A percentile compares a stretch with the other conserved stretches of the same genome.
These are phyloP conservation scores for Liodrosophila aerea DNA, from an alignment of 2,888 invertebrate species.

Conservation along the genomic window DNA sequence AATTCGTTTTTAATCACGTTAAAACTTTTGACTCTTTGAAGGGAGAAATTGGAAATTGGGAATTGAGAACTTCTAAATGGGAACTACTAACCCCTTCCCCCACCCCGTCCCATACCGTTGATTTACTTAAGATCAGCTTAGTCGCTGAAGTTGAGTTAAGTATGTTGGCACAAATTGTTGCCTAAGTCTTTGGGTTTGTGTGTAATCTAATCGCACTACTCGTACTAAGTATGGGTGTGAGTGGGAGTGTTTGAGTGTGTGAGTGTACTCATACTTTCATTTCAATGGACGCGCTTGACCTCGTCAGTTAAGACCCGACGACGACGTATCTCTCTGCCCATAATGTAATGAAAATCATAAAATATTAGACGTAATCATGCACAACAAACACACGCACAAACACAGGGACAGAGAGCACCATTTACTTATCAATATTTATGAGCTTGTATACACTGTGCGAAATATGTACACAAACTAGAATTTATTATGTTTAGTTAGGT, in stretches of 20 bases:
- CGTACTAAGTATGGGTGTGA: too few relatives aligned
- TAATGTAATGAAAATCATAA: conserved; percentile 58
- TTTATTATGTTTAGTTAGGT: not conserved
- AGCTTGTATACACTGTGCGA: conserved; percentile 22
- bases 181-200: conserved; percentile 8
- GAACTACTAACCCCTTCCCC: too few relatives aligned
- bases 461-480: not conserved
- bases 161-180: conserved; percentile 7
- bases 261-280: conserved; percentile 23
- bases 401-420: conserved; percentile 1
- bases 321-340: conserved; percentile 19
- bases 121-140: conserved; percentile 3
- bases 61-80: too few relatives aligned
- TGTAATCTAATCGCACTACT: conserved; percentile 49
- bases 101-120: conserved; percentile 2
- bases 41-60: not conserved
- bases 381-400: conserved; percentile 5
- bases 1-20: conserved; percentile 43
- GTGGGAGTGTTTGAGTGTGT: too few relatives aligned
- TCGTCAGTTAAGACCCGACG: conserved; percentile 38
- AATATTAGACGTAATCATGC: conserved; percentile 49
- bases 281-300: conserved; percentile 52
- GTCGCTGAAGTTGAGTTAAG: not conserved
- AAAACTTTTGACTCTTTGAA: conserved; percentile 1
- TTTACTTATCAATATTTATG: conserved; percentile 44